Evolutionary conservation across 1,140 invertebrate genomes (phyloP).

Genomic region (Neodiprion virginianus): DNA sequence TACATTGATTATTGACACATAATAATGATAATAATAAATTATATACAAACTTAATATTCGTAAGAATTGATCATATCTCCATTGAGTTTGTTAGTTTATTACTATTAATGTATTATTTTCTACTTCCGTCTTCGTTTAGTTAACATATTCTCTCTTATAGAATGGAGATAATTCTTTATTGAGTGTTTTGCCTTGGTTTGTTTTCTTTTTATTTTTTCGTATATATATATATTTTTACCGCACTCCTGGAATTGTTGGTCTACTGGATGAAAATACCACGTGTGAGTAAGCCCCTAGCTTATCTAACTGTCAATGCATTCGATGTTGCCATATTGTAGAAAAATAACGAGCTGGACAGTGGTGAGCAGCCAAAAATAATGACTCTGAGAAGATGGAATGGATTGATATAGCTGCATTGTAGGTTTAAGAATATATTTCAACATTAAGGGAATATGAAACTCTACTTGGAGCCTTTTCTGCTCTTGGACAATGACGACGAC

Average conservation of each 20-base stretch:
- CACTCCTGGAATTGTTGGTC: slow-evolving; percentile 61
- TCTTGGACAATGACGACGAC: no score
- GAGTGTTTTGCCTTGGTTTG: slow-evolving; percentile 28
- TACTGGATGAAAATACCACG: slow-evolving; percentile 58
- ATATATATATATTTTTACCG: slow-evolving; percentile 44
- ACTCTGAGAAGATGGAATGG: neutral
- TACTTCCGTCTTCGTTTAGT: slow-evolving; percentile 16
- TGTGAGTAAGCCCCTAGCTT: slow-evolving; percentile 59
- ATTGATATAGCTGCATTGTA: no score
- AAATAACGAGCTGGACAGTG: neutral
- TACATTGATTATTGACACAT: slow-evolving; percentile 63
- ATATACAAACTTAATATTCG: slow-evolving; percentile 57
- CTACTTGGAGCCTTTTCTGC: no score
- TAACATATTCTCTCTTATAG: slow-evolving; percentile 32
- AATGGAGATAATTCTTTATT: slow-evolving; percentile 27
- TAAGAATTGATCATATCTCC: slow-evolving; percentile 34
- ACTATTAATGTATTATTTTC: slow-evolving; percentile 16
- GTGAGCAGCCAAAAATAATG: neutral
- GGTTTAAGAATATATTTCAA: no score
- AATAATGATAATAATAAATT: slow-evolving; percentile 62
- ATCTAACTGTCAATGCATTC: slow-evolving; percentile 35
- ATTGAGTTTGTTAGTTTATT: slow-evolving; percentile 30
- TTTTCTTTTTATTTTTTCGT: slow-evolving; percentile 7
- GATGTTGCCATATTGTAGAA: neutral
- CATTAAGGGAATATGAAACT: no score